Conservation (phyloP, 2,888 invertebrate species). For the Spisula solida region DNA sequence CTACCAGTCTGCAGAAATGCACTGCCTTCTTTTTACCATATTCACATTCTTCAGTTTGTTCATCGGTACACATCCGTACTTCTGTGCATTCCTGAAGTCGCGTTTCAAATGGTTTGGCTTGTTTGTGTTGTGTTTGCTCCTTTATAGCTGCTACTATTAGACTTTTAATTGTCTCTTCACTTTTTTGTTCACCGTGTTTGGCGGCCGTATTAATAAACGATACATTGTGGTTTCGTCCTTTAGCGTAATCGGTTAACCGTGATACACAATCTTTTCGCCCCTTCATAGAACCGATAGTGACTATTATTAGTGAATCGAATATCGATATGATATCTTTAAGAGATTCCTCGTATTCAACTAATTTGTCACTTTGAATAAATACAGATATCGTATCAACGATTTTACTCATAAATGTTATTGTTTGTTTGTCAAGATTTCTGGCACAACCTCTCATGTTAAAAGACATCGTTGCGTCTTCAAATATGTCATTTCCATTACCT, state of each 20-base stretch:
- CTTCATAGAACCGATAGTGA: neutral
- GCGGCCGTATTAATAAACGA: neutral
- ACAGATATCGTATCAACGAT: neutral
- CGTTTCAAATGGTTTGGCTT: neutral
- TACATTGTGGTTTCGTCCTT: neutral
- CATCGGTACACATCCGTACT: neutral
- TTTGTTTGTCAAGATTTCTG: neutral
- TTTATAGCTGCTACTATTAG: neutral
- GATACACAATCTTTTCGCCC: neutral
- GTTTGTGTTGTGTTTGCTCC: neutral
- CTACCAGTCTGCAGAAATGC: neutral
- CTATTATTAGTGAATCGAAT: neutral
- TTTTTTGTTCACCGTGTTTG: neutral
- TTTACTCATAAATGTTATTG: neutral
- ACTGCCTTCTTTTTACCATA: slow-evolving; percentile 11
- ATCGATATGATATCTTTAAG: neutral
- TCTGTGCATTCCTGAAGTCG: neutral
- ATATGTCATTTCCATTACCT: neutral
- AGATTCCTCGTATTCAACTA: neutral
- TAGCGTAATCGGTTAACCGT: neutral
- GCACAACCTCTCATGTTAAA: slow-evolving; percentile 11
- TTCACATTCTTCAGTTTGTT: neutral
- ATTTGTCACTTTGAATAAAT: neutral
- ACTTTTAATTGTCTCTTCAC: neutral
- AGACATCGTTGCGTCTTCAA: neutral